Evolutionary conservation across 2,888 invertebrate genomes (phyloP).

Genomic region (Chrysolina oricalcia): DNA sequence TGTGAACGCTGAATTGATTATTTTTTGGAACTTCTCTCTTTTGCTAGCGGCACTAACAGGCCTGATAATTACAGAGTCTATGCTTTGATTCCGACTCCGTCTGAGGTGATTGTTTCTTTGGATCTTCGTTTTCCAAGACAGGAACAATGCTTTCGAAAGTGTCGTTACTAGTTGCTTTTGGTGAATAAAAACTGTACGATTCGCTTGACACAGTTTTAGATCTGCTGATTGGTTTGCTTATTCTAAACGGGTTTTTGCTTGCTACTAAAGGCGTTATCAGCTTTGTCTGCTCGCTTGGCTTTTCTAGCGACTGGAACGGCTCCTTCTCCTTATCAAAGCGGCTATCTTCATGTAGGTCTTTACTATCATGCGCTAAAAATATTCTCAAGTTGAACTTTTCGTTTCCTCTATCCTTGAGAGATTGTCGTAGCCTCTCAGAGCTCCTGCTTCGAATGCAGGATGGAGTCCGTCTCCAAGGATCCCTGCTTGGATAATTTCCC

Average conservation of each 20-base stretch:
- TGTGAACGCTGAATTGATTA: conserved; percentile 68
- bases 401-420: conserved; percentile 40
- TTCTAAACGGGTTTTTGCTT: conserved; percentile 55
- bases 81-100: conserved; percentile 43
- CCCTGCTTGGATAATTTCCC: conserved; percentile 61
- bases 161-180: conserved; percentile 29
- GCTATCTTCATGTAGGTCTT: conserved; percentile 50
- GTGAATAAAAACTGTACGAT: conserved; percentile 25
- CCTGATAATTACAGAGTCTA: conserved; percentile 61
- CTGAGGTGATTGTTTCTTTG: background rate
- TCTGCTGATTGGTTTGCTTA: conserved; percentile 46
- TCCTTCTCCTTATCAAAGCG: conserved; percentile 32
- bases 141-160: conserved; percentile 59
- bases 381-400: conserved; percentile 76
- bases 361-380: conserved; percentile 75
- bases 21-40: conserved; percentile 68
- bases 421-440: conserved; percentile 61
- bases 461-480: conserved; percentile 66
- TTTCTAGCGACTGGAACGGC: conserved; percentile 59
- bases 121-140: conserved; percentile 56
- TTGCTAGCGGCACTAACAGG: conserved; percentile 66
- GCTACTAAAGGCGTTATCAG: conserved; percentile 56
- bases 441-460: conserved; percentile 71
- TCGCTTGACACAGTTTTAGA: conserved; percentile 33
- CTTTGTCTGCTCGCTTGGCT: conserved; percentile 51